Percentiles rank a stretch among this genome's conserved stretches.
Conservation (phyloP, 2,797 vertebrate genomes). For the Poliocrania exsul region DNA sequence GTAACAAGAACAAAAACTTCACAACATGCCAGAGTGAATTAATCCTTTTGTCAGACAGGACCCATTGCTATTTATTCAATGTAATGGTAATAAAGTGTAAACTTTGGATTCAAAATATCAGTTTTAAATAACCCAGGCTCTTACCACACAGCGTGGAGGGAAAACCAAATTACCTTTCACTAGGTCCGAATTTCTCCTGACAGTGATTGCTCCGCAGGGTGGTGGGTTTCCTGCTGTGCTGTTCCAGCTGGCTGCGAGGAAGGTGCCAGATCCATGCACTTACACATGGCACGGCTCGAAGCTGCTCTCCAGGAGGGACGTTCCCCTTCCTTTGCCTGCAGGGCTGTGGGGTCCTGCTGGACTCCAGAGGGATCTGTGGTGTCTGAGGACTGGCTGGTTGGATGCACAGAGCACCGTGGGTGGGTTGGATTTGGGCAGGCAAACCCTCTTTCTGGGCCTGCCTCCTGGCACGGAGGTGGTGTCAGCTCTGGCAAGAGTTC, state of each 20-base stretch:
- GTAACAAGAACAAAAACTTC: background rate
- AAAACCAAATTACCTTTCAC: background rate
- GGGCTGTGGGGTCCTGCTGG: rapidly evolving
- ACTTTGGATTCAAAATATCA: constrained; percentile 45
- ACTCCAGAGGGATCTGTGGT: background rate
- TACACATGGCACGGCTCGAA: background rate
- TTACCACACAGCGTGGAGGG: background rate
- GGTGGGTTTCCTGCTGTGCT: background rate
- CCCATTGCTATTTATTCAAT: background rate
- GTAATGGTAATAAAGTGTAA: constrained; percentile 26
- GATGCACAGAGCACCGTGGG: rapidly evolving
- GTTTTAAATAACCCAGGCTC: constrained; percentile 41
- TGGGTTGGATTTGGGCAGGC: rapidly evolving
- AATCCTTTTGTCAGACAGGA: constrained; percentile 47
- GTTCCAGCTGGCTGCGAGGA: background rate
- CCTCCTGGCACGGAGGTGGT: background rate
- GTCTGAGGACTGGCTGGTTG: rapidly evolving
- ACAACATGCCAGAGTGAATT: constrained; percentile 5
- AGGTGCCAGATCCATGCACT: background rate
- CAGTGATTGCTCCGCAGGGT: background rate
- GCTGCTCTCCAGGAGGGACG: background rate
- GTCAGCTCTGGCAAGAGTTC: background rate
- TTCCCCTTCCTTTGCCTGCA: background rate
- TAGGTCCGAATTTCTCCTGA: background rate
- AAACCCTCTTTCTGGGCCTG: background rate